These are phyloP conservation scores for Psittacula echo DNA, from an alignment of 2,797 vertebrate species.

Conservation along the genomic window DNA sequence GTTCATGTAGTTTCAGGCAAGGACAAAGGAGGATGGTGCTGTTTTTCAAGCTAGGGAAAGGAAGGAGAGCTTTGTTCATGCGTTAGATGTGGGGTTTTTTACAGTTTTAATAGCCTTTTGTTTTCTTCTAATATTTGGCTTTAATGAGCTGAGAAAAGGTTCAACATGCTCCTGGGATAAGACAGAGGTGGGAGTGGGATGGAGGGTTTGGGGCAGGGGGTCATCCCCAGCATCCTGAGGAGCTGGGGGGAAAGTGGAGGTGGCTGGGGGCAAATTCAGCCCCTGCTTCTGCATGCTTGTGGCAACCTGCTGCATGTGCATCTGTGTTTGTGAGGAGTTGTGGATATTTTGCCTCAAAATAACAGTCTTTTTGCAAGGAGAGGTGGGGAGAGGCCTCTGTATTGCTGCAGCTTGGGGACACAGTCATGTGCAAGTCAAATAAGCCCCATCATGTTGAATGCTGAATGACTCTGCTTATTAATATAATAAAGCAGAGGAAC, in stretches of 20 bases:
- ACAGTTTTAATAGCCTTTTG: neutral
- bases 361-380: neutral
- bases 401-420: neutral
- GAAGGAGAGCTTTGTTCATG: neutral
- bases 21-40: neutral
- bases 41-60: neutral
- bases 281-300: accelerated
- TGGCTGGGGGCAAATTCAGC: neutral
- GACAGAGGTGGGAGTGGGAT: neutral
- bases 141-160: neutral
- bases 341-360: neutral
- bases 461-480: slow-evolving; percentile 56
- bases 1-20: neutral
- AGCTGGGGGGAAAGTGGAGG: neutral
- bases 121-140: neutral
- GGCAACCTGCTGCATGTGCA: neutral
- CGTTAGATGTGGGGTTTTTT: neutral
- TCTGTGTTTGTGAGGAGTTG: neutral
- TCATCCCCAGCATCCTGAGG: neutral
- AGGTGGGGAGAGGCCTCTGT: neutral
- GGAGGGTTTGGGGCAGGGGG: neutral
- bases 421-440: neutral
- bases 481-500: slow-evolving; percentile 60
- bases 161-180: accelerated
- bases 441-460: slow-evolving; percentile 25